phyloP scores from a whole-genome alignment of 53 echinoderm and acorn worm genomes.

The Stichopus horrens region DNA sequence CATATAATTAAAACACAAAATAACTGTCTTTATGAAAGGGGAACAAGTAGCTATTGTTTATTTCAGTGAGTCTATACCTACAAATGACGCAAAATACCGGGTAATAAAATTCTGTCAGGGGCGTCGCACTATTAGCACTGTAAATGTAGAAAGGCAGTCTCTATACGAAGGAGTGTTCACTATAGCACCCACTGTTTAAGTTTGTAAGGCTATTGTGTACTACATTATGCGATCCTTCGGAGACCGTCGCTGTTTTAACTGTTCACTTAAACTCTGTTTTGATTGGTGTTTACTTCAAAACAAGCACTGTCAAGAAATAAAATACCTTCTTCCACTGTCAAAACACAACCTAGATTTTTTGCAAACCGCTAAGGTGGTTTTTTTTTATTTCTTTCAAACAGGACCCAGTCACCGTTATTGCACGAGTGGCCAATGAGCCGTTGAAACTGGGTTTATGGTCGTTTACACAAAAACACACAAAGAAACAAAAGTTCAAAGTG shows the following conservation, averaged over 20 bases:
- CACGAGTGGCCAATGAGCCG: neutral
- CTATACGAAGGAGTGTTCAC: no score
- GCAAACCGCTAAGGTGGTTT: neutral
- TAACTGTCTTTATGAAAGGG: no score
- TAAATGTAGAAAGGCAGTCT: no score
- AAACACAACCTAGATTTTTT: neutral
- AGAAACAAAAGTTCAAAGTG: neutral
- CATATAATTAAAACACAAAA: no score
- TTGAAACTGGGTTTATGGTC: conserved; percentile 3
- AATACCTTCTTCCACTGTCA: neutral
- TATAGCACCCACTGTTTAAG: no score
- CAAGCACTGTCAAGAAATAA: neutral
- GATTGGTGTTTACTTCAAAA: neutral
- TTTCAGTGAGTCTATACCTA: no score
- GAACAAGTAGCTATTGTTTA: no score
- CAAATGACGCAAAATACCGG: no score
- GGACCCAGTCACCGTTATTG: neutral
- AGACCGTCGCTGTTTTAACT: neutral
- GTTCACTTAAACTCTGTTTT: neutral
- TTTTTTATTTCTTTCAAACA: no score
- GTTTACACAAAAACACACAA: neutral
- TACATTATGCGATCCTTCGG: neutral
- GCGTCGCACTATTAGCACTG: no score
- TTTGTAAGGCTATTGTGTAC: no score
- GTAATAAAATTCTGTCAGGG: no score